These are phyloP conservation scores for Tokudaia muenninki DNA, from an alignment of 2,797 vertebrate species.

Conservation along the genomic window DNA sequence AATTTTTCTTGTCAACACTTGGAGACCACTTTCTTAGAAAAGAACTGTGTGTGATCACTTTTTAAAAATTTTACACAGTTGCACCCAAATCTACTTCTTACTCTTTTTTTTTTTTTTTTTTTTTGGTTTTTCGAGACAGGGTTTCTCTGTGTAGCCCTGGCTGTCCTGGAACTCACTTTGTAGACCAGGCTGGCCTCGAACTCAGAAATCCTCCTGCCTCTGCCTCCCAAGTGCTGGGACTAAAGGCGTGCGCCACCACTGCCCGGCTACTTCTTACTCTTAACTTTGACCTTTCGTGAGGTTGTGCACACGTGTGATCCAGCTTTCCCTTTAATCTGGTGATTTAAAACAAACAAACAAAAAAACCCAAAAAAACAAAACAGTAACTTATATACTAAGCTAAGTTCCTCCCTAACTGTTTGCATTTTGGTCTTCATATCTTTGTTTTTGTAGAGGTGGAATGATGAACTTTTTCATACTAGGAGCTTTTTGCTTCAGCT, in stretches of 20 bases:
- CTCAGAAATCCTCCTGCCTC: too few species aligned
- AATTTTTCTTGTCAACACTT: neutral
- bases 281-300: neutral
- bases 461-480: slow-evolving; percentile 40
- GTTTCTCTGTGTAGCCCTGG: too few species aligned
- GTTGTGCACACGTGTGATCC: neutral
- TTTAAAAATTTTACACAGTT: slow-evolving; percentile 22
- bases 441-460: slow-evolving; percentile 12
- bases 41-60: neutral
- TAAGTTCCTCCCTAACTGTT: slow-evolving; percentile 25
- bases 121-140: too few species aligned
- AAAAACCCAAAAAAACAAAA: too few species aligned
- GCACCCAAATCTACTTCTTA: slow-evolving; percentile 11
- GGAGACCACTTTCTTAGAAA: slow-evolving; percentile 19
- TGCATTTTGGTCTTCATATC: slow-evolving; percentile 31
- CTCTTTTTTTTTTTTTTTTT: too few species aligned
- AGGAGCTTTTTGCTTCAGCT: slow-evolving; percentile 66
- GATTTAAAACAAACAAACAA: too few species aligned
- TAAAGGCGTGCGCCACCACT: too few species aligned
- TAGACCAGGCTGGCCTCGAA: too few species aligned
- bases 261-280: slow-evolving; percentile 11
- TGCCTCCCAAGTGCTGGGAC: too few species aligned
- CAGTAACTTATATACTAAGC: neutral
- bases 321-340: neutral
- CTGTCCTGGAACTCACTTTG: too few species aligned